These are phyloP conservation scores for Drosophila busckii DNA, from an alignment of 1,140 invertebrate genomes.

Conservation along the genomic window DNA sequence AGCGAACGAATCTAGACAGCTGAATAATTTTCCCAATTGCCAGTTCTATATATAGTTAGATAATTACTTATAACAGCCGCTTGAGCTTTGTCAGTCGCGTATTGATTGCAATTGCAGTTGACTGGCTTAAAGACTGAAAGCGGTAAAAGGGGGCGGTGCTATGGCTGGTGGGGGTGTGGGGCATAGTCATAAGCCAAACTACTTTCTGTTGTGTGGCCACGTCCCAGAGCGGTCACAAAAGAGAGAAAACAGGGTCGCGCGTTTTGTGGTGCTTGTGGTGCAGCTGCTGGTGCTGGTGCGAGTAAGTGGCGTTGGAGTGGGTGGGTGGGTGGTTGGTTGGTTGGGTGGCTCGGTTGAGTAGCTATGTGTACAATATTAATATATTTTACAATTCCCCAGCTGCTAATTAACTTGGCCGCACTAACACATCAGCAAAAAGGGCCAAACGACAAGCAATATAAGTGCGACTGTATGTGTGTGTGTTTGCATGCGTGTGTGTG, in stretches of 20 bases:
- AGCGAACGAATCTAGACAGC: no score
- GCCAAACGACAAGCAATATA: constrained; percentile 43
- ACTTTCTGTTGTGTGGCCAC: no score
- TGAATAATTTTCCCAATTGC: no score
- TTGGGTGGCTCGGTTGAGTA: constrained; percentile 4
- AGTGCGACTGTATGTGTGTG: background rate
- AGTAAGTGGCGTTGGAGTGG: background rate
- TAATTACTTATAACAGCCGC: no score
- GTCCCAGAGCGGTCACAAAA: constrained; percentile 47
- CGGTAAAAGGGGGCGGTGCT: no score
- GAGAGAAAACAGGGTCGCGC: constrained; percentile 40
- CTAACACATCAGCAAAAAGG: constrained; percentile 24
- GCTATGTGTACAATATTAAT: constrained; percentile 72
- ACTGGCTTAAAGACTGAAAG: no score
- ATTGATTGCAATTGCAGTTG: no score
- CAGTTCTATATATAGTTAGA: no score
- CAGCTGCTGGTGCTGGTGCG: background rate
- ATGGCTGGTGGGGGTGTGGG: no score
- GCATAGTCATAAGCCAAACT: no score
- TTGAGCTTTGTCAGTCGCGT: no score
- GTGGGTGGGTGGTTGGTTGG: background rate
- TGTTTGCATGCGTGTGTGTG: background rate
- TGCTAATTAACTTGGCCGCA: constrained; percentile 68
- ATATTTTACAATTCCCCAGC: constrained; percentile 75
- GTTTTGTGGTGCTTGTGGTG: constrained; percentile 9